Evolutionary conservation across 2,113 vertebrate species (phyloP).

Genomic region (Aphelocoma coerulescens): DNA sequence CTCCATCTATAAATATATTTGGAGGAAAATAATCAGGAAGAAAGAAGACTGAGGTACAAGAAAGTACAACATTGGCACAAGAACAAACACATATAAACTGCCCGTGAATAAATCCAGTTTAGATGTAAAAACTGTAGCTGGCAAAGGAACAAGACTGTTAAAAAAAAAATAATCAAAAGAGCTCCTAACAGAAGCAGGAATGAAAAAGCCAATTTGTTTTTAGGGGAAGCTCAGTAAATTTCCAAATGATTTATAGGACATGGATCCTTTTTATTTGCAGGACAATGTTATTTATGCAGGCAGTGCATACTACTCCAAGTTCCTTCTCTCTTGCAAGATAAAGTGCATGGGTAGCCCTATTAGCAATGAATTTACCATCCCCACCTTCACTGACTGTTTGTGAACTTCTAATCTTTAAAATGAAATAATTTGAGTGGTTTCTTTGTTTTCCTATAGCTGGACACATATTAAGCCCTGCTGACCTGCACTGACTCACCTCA

Average conservation of each 20-base stretch:
- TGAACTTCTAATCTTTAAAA: not conserved
- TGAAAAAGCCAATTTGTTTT: not conserved
- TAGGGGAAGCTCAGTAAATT: not conserved
- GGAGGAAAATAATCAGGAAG: conserved; percentile 2
- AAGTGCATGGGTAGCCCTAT: not conserved
- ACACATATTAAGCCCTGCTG: not conserved
- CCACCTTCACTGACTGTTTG: not conserved
- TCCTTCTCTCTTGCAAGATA: not conserved
- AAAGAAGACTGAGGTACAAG: not conserved
- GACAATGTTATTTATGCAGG: not conserved
- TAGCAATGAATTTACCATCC: not conserved
- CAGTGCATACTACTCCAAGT: not conserved
- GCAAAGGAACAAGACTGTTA: not conserved
- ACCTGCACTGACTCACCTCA: not conserved
- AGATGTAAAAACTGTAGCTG: not conserved
- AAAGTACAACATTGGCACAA: not conserved
- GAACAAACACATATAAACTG: not conserved
- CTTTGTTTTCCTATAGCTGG: not conserved
- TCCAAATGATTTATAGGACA: not conserved
- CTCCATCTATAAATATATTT: not conserved
- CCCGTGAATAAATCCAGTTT: not conserved
- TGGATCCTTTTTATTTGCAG: not conserved
- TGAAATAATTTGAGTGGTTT: not conserved
- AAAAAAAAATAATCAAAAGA: not conserved
- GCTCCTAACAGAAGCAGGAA: not conserved